A percentile compares a stretch with the other conserved stretches of the same genome.
These are phyloP conservation scores for Lepidonotus clava DNA, from an alignment of 2,888 invertebrate species.

Conservation along the genomic window DNA sequence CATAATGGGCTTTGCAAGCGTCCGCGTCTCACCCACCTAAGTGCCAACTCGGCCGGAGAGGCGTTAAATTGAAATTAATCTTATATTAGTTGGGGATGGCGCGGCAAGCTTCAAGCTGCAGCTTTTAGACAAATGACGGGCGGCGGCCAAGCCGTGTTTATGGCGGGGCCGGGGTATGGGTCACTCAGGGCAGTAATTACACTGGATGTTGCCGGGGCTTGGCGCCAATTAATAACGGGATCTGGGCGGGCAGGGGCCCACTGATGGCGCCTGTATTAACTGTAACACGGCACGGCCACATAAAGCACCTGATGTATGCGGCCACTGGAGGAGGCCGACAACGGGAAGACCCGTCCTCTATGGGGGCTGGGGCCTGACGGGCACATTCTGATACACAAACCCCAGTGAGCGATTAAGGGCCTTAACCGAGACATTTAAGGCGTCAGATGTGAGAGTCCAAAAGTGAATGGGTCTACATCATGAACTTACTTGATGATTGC, in stretches of 20 bases:
- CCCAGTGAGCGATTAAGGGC: too few relatives aligned
- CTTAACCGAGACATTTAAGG: too few relatives aligned
- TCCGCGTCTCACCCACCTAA: slow-evolving; percentile 5
- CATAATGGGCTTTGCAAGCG: slow-evolving; percentile 30
- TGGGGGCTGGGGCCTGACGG: too few relatives aligned
- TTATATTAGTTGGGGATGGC: slow-evolving; percentile 28
- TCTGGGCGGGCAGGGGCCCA: not conserved
- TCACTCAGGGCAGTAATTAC: slow-evolving; percentile 5
- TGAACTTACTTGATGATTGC: too few relatives aligned
- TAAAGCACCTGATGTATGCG: slow-evolving; percentile 28
- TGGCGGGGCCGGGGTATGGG: not conserved
- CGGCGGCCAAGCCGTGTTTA: not conserved
- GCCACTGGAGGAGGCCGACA: not conserved
- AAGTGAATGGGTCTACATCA: too few relatives aligned
- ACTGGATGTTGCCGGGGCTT: not conserved
- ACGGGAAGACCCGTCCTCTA: not conserved
- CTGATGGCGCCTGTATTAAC: not conserved
- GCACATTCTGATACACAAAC: too few relatives aligned
- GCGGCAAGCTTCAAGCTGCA: not conserved
- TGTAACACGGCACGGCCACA: not conserved
- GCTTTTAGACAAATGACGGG: slow-evolving; percentile 38
- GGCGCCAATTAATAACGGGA: slow-evolving; percentile 16
- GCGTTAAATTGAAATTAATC: slow-evolving; percentile 52
- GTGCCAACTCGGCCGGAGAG: not conserved
- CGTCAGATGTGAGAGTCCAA: too few relatives aligned